Conservation (phyloP, 2,797 vertebrate genomes). For the Alauda arvensis region DNA sequence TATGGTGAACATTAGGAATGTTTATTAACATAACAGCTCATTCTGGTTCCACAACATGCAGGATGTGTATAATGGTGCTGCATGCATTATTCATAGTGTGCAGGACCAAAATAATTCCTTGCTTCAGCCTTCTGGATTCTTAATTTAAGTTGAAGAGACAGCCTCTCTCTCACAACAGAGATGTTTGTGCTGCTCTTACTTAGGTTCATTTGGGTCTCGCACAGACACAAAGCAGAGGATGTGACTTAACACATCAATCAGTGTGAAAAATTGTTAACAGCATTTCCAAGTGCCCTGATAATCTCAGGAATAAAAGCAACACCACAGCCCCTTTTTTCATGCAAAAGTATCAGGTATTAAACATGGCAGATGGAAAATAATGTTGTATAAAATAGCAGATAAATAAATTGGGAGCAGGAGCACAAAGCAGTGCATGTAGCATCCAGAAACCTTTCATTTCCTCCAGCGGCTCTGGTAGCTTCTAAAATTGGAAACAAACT, state of each 20-base stretch:
- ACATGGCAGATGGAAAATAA: not conserved
- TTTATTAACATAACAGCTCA: slow-evolving; percentile 15
- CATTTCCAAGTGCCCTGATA: not conserved
- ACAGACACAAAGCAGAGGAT: not conserved
- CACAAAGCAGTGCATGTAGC: not conserved
- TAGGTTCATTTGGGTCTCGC: not conserved
- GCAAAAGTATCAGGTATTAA: not conserved
- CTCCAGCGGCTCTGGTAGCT: not conserved
- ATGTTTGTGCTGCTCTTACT: slow-evolving; percentile 8
- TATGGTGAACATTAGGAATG: not conserved
- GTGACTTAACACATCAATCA: not conserved
- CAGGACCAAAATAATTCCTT: slow-evolving; percentile 5
- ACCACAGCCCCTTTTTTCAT: not conserved
- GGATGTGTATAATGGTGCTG: not conserved
- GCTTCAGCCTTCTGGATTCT: not conserved
- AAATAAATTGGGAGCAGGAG: not conserved
- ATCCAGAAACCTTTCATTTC: not conserved
- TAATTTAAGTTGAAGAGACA: slow-evolving; percentile 26
- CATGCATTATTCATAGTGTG: slow-evolving; percentile 49
- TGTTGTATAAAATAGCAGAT: not conserved
- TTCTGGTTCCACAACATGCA: not conserved
- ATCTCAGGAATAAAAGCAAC: not conserved
- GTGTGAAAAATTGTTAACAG: not conserved
- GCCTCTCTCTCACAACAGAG: not conserved
- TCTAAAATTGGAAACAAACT: not conserved